A percentile compares a stretch with the other conserved stretches of the same genome.
Evolutionary conservation across 2,113 vertebrate genomes (phyloP).

Genomic region (Coryphaenoides rupestris): DNA sequence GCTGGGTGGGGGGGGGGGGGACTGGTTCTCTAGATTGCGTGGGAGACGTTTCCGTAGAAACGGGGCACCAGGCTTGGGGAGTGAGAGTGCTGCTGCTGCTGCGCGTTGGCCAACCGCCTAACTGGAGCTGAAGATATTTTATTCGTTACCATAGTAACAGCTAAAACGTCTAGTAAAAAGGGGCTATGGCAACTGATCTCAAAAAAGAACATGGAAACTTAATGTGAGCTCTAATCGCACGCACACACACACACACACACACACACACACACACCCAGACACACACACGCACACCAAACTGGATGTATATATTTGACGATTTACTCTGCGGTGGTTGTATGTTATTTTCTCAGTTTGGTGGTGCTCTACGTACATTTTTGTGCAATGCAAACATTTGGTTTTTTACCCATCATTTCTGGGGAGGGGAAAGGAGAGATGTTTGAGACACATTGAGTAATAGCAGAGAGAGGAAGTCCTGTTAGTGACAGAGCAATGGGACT

Average conservation of each 20-base stretch:
- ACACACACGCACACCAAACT: background rate
- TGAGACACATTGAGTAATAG: too few relatives aligned
- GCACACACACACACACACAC: background rate
- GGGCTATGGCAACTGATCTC: background rate
- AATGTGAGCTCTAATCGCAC: background rate
- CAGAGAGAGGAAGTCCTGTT: background rate
- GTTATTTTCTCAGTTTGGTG: too few relatives aligned
- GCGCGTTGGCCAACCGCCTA: conserved; percentile 20
- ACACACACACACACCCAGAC: background rate
- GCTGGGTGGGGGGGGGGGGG: conserved; percentile 8
- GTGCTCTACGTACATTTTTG: too few relatives aligned
- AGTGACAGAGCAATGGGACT: background rate
- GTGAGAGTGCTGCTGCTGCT: background rate
- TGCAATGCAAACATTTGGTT: too few relatives aligned
- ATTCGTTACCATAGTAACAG: conserved; percentile 62
- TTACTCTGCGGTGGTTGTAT: too few relatives aligned
- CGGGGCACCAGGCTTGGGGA: conserved; percentile 11
- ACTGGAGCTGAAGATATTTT: conserved; percentile 30
- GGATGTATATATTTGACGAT: background rate
- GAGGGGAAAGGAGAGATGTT: too few relatives aligned
- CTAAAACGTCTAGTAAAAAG: background rate
- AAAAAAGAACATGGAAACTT: background rate
- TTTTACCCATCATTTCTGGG: too few relatives aligned
- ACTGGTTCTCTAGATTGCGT: conserved; percentile 20
- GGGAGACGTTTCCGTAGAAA: conserved; percentile 56